A percentile compares a stretch with the other conserved stretches of the same genome.
Conservation (phyloP, 2,113 vertebrate species). For the Prolemur simus region DNA sequence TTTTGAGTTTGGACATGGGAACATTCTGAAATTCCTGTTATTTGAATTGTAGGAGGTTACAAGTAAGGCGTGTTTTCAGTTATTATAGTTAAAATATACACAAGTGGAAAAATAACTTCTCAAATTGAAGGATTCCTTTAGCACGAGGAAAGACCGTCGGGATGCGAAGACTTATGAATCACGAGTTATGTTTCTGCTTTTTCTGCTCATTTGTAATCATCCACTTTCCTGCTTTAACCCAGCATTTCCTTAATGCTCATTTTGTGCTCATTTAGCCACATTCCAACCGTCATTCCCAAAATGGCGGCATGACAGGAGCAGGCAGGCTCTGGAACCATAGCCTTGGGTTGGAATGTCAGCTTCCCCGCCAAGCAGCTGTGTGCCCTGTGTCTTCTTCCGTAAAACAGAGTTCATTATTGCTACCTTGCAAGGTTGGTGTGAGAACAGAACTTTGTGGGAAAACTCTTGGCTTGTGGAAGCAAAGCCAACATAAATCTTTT, state of each 20-base stretch:
- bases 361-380: not conserved
- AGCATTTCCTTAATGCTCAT: not conserved
- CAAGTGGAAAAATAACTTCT: not conserved
- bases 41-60: not conserved
- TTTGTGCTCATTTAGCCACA: not conserved
- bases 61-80: not conserved
- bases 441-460: not conserved
- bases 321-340: not conserved
- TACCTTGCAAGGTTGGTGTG: not conserved
- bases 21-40: not conserved
- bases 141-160: not conserved
- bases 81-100: not conserved
- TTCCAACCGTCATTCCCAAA: not conserved
- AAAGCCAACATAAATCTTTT: not conserved
- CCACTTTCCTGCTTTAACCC: not conserved
- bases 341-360: not conserved
- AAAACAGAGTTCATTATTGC: not conserved
- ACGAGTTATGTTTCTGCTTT: not conserved
- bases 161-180: not conserved
- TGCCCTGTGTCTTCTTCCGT: not conserved
- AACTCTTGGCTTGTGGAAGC: not conserved
- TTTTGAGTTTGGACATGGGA: not conserved
- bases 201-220: not conserved
- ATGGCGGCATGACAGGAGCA: fast-evolving
- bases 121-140: not conserved